Percentiles rank a stretch among this genome's conserved stretches.
Evolutionary conservation across 2,888 invertebrate species (phyloP).

Genomic region (Adineta ricciae): DNA sequence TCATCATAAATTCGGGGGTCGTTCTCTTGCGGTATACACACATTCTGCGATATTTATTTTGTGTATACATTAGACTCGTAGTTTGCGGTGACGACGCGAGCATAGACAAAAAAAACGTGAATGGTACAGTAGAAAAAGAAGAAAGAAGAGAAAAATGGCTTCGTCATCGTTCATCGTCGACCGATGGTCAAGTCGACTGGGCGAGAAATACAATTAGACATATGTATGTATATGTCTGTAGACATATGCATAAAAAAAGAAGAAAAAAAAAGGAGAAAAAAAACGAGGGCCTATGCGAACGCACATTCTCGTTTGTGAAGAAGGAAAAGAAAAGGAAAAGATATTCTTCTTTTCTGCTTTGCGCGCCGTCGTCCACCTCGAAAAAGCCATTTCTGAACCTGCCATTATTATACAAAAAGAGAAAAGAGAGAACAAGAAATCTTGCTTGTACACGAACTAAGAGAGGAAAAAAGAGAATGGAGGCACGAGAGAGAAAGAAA

Average conservation of each 20-base stretch:
- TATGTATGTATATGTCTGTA: not conserved
- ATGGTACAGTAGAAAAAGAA: not conserved
- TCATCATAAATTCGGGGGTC: conserved; percentile 5
- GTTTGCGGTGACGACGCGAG: not conserved
- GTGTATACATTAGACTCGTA: not conserved
- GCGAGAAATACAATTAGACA: not conserved
- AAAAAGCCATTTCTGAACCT: conserved; percentile 15
- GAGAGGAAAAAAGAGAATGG: conserved; percentile 8
- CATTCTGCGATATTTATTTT: conserved; percentile 3
- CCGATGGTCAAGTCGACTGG: not conserved
- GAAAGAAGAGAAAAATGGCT: conserved; percentile 3
- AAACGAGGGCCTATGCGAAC: not conserved
- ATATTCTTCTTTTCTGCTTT: conserved; percentile 12
- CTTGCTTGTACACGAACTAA: not conserved
- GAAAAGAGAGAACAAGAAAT: conserved; percentile 12
- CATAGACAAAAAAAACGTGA: not conserved
- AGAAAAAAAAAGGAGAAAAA: not conserved
- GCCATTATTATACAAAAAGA: conserved; percentile 9
- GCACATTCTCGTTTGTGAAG: not conserved
- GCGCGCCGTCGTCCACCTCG: conserved; percentile 5
- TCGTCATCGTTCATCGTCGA: conserved; percentile 13
- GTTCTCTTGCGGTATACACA: conserved; percentile 6
- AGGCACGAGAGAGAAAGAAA: conserved; percentile 8
- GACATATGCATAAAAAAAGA: not conserved
- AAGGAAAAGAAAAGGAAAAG: conserved; percentile 15